Conservation (phyloP, 2,888 invertebrate genomes). For the Eulithis prunata region DNA sequence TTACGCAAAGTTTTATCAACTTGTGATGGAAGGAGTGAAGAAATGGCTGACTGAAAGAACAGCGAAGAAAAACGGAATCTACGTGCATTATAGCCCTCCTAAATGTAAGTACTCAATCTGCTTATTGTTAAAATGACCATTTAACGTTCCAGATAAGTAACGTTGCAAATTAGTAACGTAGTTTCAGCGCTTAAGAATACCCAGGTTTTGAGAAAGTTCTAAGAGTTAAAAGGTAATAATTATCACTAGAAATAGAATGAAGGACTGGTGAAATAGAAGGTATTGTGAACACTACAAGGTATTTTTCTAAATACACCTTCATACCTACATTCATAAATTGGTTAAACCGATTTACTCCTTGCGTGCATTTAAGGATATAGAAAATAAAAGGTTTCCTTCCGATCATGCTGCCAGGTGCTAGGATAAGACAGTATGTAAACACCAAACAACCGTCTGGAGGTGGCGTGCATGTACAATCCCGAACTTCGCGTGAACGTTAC, state of each 20-base stretch:
- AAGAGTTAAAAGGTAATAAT: too few species aligned
- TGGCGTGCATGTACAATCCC: slow-evolving; percentile 41
- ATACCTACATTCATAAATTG: neutral
- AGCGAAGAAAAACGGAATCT: slow-evolving; percentile 79
- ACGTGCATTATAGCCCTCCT: slow-evolving; percentile 86
- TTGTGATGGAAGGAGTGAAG: slow-evolving; percentile 66
- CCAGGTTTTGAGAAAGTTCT: too few species aligned
- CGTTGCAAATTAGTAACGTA: too few species aligned
- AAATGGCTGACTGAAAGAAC: slow-evolving; percentile 65
- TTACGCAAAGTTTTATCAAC: neutral
- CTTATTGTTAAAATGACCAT: too few species aligned
- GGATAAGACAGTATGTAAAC: slow-evolving; percentile 43
- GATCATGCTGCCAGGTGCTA: slow-evolving; percentile 25
- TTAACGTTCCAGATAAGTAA: too few species aligned
- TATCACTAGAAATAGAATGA: too few species aligned
- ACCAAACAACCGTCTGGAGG: slow-evolving; percentile 34
- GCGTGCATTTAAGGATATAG: slow-evolving; percentile 16
- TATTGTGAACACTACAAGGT: too few species aligned
- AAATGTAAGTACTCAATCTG: slow-evolving; percentile 77
- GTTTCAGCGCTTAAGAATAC: too few species aligned
- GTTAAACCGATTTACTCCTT: neutral
- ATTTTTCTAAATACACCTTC: neutral
- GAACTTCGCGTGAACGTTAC: slow-evolving; percentile 28
- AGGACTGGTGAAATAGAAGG: too few species aligned
- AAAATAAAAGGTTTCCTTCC: slow-evolving; percentile 13